Evolutionary conservation across 1,140 invertebrate genomes (phyloP).

Genomic region (Leptinotarsa lineolata): DNA sequence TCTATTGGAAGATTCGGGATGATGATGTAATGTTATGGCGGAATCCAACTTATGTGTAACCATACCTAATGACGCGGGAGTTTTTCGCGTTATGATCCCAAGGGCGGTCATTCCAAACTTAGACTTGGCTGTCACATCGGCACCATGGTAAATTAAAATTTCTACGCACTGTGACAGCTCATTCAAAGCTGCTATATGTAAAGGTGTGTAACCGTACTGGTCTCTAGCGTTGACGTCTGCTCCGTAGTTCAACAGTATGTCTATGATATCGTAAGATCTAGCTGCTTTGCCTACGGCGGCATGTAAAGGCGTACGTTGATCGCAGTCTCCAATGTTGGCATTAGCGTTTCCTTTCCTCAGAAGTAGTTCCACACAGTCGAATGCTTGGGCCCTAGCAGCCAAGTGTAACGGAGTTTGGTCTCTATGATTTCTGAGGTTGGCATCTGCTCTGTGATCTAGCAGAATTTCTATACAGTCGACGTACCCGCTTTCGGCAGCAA

Average conservation of each 20-base stretch:
- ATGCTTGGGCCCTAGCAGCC: constrained; percentile 73
- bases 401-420: constrained; percentile 79
- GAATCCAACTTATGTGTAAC: constrained; percentile 76
- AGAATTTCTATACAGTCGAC: constrained; percentile 73
- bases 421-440: constrained; percentile 70
- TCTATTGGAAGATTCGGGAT: constrained; percentile 73
- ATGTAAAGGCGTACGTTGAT: constrained; percentile 76
- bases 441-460: constrained; percentile 72
- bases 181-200: constrained; percentile 85
- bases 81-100: constrained; percentile 81
- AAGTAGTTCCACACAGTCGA: constrained; percentile 77
- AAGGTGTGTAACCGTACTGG: constrained; percentile 85
- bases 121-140: constrained; percentile 81
- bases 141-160: constrained; percentile 79
- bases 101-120: constrained; percentile 81
- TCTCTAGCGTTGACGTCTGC: constrained; percentile 85
- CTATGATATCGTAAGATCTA: constrained; percentile 75
- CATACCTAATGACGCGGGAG: constrained; percentile 77
- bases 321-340: constrained; percentile 75
- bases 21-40: constrained; percentile 77
- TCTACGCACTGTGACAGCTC: constrained; percentile 83
- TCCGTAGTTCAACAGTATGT: constrained; percentile 74
- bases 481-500: constrained; percentile 79
- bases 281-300: constrained; percentile 77
- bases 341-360: constrained; percentile 72